Evolutionary conservation across 2,888 invertebrate species (phyloP), one percentile per base, ranked within the genome.

Genomic region (Andricus curvator): DNA sequence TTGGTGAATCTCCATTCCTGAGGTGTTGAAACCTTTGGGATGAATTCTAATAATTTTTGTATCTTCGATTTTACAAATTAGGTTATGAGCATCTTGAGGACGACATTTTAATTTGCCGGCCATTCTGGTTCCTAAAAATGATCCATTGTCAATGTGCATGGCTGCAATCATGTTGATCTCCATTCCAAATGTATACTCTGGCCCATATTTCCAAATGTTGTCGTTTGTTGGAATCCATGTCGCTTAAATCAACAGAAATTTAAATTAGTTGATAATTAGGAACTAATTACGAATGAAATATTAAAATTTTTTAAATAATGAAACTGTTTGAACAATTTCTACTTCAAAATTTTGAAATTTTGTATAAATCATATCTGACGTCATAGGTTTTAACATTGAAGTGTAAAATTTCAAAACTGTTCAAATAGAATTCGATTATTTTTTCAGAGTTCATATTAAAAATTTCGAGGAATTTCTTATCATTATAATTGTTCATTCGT

Each of bases 141-240:
- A 64, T 25, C 86, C 86, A 25, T 86, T 80, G 79, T 87, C 86
- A 8, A 74, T 48, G 9, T 81, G 80, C 41, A 86, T 22, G 9
- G 83, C 79, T 20, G 86, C 81, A 70, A 86, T 83, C 87, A 85
- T 86, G 48, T 83, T 86, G 67, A 84, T 80, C 4, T 83, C 83
- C 64, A 85, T 80, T 15, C 81, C 74, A 80, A 87, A 88, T 3
- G 56, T 80, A 77, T 86, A 88, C 66, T 86, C 88, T 11, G 87
- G 86, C 11, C 87, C 88, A 51, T 81, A 82, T 37, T 84, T 82
- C 86, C 87, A 88, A 0, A 76, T 48, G 1, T 78, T 79, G 33
- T 88, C 85, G 22, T 79, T 48, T 25, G 51, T 15, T 51, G 70
- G 70, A 29, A 48, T 44, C 70, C 51, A 70, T 20, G 65, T 65